Evolutionary conservation across 2,797 vertebrate species (phyloP), one percentile per base, ranked within the genome.

Genomic region (Periparus ater): DNA sequence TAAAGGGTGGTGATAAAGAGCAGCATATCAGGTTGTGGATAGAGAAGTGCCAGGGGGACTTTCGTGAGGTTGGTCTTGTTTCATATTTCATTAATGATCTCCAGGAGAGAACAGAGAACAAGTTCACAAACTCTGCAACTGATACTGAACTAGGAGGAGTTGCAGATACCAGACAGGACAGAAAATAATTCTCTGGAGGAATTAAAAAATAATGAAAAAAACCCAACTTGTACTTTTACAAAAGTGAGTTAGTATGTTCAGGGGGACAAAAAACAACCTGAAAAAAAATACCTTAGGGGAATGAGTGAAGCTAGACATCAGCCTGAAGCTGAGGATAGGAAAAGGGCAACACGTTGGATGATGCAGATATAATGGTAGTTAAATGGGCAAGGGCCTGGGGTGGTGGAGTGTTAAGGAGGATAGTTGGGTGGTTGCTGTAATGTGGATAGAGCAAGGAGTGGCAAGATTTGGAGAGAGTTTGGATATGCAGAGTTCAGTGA

Each of bases 1-100:
- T 73, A 73, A 89, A 96, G 95, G 73, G 40, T 83, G 95, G 73
- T 78, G 93, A 95, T 96, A 92, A 95, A 96, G 93, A 95, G 89
- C 93, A 77, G 65, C 34, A 0, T 93, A 96, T 91, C 92, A 82
- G 71, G 61, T 93, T 95, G 74, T 94, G 88, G 60, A 71, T 71
- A 91, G 95, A 75, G 76, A 77, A 74, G 89, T 86, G 84, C 96
- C 67, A 40, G 71, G 45, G 89, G 96, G 93, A 93, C 55, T 60
- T 94, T 11, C 0, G 2, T 58, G 92, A 79, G 67, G 83, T 90
- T 87, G 67, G 73, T 95, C 77, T 89, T 96, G 88, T 94, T 96
- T 95, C 95, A 79, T 84, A 44, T 96, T 95, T 95, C 80, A 48
- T 96, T 95, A 90, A 68, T 76, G 88, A 73, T 91, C 85, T 95